phyloP scores from a whole-genome alignment of 2,888 invertebrate species.

The Ctena decussata region DNA sequence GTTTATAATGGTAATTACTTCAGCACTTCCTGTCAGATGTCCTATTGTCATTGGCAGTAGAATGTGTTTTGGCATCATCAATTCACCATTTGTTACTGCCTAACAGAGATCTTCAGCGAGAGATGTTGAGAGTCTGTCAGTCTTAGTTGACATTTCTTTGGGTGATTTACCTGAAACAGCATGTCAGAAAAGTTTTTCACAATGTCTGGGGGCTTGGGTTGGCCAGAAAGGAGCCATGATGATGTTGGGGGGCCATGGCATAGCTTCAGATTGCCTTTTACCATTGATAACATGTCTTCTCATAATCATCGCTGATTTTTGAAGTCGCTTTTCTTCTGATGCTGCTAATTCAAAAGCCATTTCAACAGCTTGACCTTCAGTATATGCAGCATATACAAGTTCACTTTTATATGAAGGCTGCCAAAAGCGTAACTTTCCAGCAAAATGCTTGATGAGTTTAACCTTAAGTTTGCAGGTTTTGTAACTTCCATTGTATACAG shows the following conservation, averaged over 20 bases:
- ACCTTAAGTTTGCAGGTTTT: conserved; percentile 58
- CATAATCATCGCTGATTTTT: conserved; percentile 11
- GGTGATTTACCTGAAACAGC: not conserved
- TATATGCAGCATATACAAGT: not conserved
- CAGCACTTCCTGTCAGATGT: conserved; percentile 29
- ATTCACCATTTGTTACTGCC: conserved; percentile 13
- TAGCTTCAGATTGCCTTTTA: not conserved
- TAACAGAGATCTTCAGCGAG: conserved; percentile 26
- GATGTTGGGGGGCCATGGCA: conserved; percentile 32
- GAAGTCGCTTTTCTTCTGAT: conserved; percentile 30
- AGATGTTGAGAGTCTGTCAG: conserved; percentile 3
- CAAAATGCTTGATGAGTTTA: conserved; percentile 22
- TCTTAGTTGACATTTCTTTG: not conserved
- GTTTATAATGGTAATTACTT: conserved; percentile 26
- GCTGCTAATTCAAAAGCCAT: conserved; percentile 54
- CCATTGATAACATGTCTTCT: not conserved
- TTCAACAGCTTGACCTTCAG: conserved; percentile 15
- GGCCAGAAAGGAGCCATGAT: not conserved
- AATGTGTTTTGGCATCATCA: conserved; percentile 33
- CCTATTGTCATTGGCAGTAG: conserved; percentile 23
- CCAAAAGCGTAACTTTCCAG: not conserved
- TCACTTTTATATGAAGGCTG: not conserved
- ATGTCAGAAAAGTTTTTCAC: not conserved
- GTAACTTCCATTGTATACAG: conserved; percentile 44
- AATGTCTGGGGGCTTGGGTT: not conserved